Evolutionary conservation across 2,888 invertebrate species (phyloP), one percentile per base, ranked within the genome.

Genomic region (Rutpela maculata): DNA sequence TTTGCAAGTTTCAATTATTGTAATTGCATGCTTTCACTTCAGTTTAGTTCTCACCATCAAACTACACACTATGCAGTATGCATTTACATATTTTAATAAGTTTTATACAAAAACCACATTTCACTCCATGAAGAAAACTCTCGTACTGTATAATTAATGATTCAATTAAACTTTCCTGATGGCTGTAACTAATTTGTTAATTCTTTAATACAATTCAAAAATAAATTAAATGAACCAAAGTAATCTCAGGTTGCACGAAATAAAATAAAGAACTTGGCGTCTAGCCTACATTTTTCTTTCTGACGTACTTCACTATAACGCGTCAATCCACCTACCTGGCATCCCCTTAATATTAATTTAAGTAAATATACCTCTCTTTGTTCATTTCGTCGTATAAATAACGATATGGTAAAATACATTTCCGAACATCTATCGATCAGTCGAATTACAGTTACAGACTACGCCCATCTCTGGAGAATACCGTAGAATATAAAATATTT

Each of bases 261-360:
- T 67, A 67, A 55, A 67, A 67, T 69, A 69, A 69, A 57, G 59
- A 43, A 72, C 55, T 63, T 72, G 62, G 72, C 72, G 62, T 63
- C 72, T 72, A 63, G 72, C 72, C 72, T 62, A 72, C 62, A 72
- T 72, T 72, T 72, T 72, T 72, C 72, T 72, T 72, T 72, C 63
- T 72, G 72, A 72, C 72, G 72, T 72, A 55, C 63, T 70, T 70
- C 15, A 59, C 60, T 26, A 62, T 55, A 55, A 11, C 59, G 31
- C 72, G 63, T 72, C 70, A 63, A 63, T 63, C 26, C 63, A 55
- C 72, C 72, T 72, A 72, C 72, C 72, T 72, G 72, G 50, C 62
- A 72, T 72, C 63, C 62, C 72, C n/a, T 50, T 67, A 67, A 22
- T 22, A 67, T 67, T 67, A 67, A 38, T 67, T 67, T 67, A 50